Conservation (phyloP, 92 coral and sea anemone genomes). For the Actinostola sp. region DNA sequence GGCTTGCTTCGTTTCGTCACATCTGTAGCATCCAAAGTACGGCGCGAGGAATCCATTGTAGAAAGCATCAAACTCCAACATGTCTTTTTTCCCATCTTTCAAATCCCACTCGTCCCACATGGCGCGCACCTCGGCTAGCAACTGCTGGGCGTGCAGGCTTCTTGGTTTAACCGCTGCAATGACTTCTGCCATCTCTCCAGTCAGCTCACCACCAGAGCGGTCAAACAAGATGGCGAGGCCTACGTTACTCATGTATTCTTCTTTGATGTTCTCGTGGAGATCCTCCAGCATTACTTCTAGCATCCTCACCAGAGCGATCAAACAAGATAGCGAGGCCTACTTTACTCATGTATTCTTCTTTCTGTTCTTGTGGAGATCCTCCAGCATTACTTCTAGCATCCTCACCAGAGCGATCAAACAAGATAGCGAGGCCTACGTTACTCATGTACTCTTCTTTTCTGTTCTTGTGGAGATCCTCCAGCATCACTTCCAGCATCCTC, state of each 20-base stretch:
- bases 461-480: too few relatives aligned
- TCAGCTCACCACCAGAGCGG: constrained; percentile 78
- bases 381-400: too few relatives aligned
- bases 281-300: constrained; percentile 66
- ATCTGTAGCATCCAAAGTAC: constrained; percentile 74
- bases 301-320: too few relatives aligned
- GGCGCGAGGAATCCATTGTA: constrained; percentile 81
- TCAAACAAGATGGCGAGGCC: constrained; percentile 75
- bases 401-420: too few relatives aligned
- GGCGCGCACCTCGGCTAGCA: constrained; percentile 57
- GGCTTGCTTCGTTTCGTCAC: constrained; percentile 56
- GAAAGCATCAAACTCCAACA: constrained; percentile 69
- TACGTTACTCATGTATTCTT: constrained; percentile 78
- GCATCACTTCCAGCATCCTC: too few relatives aligned
- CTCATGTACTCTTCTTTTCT: too few relatives aligned
- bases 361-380: too few relatives aligned
- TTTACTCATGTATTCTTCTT: too few relatives aligned
- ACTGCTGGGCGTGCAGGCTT: constrained; percentile 32
- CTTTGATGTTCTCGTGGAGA: constrained; percentile 65
- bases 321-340: too few relatives aligned
- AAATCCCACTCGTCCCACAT: constrained; percentile 84
- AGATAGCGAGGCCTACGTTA: too few relatives aligned
- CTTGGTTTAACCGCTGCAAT: constrained; percentile 50
- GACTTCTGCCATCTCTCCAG: constrained; percentile 55
- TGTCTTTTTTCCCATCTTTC: constrained; percentile 62